Evolutionary conservation across 2,113 vertebrate genomes (phyloP).

Genomic region (Heterocephalus glaber): DNA sequence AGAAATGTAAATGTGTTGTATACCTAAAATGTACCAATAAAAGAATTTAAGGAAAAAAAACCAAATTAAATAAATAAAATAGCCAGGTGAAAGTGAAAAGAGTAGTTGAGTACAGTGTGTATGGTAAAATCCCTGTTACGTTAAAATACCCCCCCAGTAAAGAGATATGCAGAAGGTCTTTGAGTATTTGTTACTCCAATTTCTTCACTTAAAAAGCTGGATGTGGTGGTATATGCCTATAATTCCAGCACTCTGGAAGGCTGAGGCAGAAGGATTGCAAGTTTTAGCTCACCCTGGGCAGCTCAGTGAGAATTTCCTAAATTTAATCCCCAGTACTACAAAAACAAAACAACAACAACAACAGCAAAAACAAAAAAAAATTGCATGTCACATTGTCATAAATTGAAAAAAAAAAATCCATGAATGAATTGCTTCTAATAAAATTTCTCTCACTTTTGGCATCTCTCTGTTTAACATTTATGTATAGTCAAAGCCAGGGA

Average conservation of each 20-base stretch:
- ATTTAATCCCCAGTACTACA: neutral
- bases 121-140: neutral
- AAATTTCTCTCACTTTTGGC: neutral
- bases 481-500: neutral
- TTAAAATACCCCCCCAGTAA: neutral
- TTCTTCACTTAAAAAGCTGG: neutral
- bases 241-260: neutral
- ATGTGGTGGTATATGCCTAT: neutral
- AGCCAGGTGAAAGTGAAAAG: neutral
- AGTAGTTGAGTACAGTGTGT: neutral
- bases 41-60: no score
- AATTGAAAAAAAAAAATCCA: neutral
- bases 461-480: neutral
- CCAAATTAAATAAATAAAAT: neutral
- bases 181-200: neutral
- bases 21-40: no score
- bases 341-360: neutral
- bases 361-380: neutral
- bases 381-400: neutral
- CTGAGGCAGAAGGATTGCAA: neutral
- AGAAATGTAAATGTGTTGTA: no score
- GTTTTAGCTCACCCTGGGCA: neutral
- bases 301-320: neutral
- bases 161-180: neutral
- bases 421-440: neutral